A percentile compares a stretch with the other conserved stretches of the same genome.
Conservation (phyloP, 35 echinoderm and acorn worm species). For the Amphiura filiformis region DNA sequence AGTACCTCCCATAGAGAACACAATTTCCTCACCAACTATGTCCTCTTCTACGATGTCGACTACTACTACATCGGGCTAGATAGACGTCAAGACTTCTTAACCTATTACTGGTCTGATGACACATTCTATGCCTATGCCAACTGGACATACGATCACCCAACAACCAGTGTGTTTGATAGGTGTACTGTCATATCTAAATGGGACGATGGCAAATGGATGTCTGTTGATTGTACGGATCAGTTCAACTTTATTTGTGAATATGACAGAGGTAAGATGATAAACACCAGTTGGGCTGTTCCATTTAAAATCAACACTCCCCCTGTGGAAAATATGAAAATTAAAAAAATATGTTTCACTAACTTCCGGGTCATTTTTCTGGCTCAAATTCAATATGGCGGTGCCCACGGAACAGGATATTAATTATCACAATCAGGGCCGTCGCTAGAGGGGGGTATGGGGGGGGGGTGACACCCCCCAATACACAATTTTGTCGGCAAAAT, state of each 20-base stretch:
- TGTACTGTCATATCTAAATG: conserved; percentile 52
- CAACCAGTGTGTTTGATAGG: conserved; percentile 33
- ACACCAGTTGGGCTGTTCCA: neutral
- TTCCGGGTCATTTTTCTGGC: too few species aligned
- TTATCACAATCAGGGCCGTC: too few species aligned
- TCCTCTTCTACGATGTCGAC: conserved; percentile 24
- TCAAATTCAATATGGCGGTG: too few species aligned
- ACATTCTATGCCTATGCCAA: conserved; percentile 47
- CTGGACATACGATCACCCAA: conserved; percentile 48
- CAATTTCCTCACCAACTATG: conserved; percentile 54
- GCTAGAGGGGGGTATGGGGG: too few species aligned
- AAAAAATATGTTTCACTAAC: too few species aligned
- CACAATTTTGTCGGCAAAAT: too few species aligned
- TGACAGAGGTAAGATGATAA: conserved; percentile 56
- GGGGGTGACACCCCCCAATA: too few species aligned
- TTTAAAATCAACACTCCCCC: too few species aligned
- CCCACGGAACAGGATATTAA: too few species aligned
- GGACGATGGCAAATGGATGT: conserved; percentile 58
- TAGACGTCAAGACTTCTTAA: conserved; percentile 42
- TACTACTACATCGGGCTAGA: conserved; percentile 71
- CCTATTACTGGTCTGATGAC: conserved; percentile 55
- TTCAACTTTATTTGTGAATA: conserved; percentile 70
- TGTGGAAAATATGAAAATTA: too few species aligned
- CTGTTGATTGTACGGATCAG: conserved; percentile 59
- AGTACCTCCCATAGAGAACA: conserved; percentile 65